phyloP scores from a whole-genome alignment of 2,797 vertebrate species.

The Anisognathus igniventris region DNA sequence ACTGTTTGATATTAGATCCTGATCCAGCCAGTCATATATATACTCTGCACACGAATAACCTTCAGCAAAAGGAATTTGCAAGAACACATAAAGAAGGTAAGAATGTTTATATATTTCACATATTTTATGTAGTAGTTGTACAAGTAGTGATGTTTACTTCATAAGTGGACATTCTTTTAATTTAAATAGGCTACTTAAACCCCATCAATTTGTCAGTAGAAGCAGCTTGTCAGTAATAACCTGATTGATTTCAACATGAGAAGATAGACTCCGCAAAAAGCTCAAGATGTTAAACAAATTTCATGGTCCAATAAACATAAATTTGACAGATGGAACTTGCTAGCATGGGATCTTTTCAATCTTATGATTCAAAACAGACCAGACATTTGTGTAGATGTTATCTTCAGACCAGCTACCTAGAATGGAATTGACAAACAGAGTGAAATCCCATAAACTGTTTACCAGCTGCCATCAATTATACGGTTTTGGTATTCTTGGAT shows the following conservation, averaged over 20 bases:
- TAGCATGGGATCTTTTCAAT: not conserved
- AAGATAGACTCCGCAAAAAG: not conserved
- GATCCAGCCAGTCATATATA: not conserved
- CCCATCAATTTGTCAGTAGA: not conserved
- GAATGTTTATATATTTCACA: not conserved
- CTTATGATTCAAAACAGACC: not conserved
- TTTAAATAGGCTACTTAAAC: not conserved
- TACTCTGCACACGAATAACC: not conserved
- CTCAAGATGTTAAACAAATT: conserved; percentile 5
- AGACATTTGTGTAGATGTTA: not conserved
- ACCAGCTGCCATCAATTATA: not conserved
- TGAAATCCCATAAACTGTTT: not conserved
- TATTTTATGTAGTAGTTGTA: not conserved
- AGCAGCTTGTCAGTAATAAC: not conserved
- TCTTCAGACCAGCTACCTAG: not conserved
- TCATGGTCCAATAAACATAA: not conserved
- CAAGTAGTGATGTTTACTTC: not conserved
- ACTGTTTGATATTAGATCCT: not conserved
- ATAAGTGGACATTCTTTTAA: not conserved
- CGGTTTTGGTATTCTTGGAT: not conserved
- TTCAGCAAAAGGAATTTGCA: not conserved
- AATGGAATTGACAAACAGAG: not conserved
- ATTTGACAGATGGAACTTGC: conserved; percentile 21
- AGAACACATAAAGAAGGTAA: not conserved
- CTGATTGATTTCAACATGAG: not conserved